A percentile compares a stretch with the other conserved stretches of the same genome.
phyloP scores from a whole-genome alignment of 1,140 invertebrate genomes.

The Heliconius hewitsoni region DNA sequence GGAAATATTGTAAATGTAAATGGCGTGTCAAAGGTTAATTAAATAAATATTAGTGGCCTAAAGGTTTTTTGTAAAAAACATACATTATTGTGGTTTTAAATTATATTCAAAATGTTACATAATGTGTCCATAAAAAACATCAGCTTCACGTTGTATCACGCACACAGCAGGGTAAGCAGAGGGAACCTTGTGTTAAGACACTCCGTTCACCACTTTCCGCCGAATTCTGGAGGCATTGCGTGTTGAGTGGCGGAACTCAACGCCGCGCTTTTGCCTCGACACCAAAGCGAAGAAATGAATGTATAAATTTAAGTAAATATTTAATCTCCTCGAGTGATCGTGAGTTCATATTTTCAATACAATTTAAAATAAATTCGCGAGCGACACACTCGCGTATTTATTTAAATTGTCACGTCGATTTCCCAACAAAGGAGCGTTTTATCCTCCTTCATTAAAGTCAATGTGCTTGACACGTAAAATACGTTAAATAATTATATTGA shows the following conservation, averaged over 20 bases:
- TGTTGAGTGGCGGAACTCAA: too few relatives aligned
- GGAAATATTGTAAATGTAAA: neutral
- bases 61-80: neutral
- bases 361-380: neutral
- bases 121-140: too few relatives aligned
- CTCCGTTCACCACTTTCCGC: too few relatives aligned
- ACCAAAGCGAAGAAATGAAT: too few relatives aligned
- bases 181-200: too few relatives aligned
- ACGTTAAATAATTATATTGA: neutral
- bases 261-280: too few relatives aligned
- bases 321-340: too few relatives aligned
- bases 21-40: neutral
- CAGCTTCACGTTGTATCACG: too few relatives aligned
- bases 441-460: neutral
- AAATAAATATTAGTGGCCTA: neutral
- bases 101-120: too few relatives aligned
- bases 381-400: neutral
- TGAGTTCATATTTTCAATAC: neutral
- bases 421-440: neutral
- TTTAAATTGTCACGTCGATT: neutral
- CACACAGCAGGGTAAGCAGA: too few relatives aligned
- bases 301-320: too few relatives aligned
- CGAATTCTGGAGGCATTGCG: too few relatives aligned
- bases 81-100: neutral
- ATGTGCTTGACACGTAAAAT: constrained; percentile 6